Conservation (phyloP, 2,888 invertebrate species). For the Dynastes grantii region DNA sequence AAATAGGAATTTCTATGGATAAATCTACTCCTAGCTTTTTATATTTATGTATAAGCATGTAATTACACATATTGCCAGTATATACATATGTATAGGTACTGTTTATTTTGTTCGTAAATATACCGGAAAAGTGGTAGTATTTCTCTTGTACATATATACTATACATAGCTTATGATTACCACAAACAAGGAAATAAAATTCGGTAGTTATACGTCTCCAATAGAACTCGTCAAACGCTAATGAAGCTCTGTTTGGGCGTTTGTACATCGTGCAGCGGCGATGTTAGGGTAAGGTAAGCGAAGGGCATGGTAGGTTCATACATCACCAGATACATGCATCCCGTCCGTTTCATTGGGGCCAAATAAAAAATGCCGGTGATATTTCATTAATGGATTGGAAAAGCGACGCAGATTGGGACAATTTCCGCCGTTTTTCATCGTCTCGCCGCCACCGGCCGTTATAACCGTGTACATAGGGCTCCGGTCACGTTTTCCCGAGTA, state of each 20-base stretch:
- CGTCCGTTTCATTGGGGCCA: background rate
- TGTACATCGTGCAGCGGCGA: background rate
- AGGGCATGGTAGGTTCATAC: too few relatives aligned
- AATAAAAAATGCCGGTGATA: slow-evolving; percentile 30
- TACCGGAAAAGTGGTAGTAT: too few relatives aligned
- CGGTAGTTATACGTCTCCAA: slow-evolving; percentile 16
- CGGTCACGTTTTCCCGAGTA: background rate
- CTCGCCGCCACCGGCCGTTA: slow-evolving; percentile 6
- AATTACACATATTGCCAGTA: too few relatives aligned
- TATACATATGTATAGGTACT: too few relatives aligned
- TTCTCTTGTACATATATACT: too few relatives aligned
- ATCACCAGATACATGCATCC: background rate
- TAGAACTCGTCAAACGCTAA: slow-evolving; percentile 6
- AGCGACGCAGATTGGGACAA: slow-evolving; percentile 41
- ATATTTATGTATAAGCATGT: too few relatives aligned
- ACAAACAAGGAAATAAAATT: slow-evolving; percentile 4
- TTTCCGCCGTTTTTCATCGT: slow-evolving; percentile 33
- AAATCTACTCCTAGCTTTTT: too few relatives aligned
- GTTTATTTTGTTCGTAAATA: too few relatives aligned
- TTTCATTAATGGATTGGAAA: slow-evolving; percentile 47
- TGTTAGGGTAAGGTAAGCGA: too few relatives aligned
- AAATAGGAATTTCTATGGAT: too few relatives aligned
- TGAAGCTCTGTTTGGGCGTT: slow-evolving; percentile 24
- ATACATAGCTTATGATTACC: background rate
- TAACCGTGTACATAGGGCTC: background rate